Conservation (phyloP, 2,888 invertebrate species). For the Tetheella fluctuosa region DNA sequence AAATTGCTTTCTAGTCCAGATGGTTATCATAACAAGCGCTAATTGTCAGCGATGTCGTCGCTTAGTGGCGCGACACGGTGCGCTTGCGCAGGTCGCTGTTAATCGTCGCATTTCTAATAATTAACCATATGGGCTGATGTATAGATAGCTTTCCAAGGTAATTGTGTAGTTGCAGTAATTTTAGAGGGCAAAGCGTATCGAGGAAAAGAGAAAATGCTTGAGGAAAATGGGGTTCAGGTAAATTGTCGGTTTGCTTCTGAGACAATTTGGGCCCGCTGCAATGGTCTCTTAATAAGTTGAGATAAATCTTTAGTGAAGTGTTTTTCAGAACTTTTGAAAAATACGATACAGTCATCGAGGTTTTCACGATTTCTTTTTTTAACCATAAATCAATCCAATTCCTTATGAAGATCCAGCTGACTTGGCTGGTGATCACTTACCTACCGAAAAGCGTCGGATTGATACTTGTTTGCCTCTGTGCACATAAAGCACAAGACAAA, state of each 20-base stretch:
- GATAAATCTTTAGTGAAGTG: no score
- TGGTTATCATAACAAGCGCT: slow-evolving; percentile 2
- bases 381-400: no score
- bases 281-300: no score
- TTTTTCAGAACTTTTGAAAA: no score
- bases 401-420: no score
- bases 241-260: background rate
- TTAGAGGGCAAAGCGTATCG: slow-evolving; percentile 3
- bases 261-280: background rate
- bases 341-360: no score
- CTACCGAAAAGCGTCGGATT: no score
- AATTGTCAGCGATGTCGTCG: slow-evolving; percentile 5
- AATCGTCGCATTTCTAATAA: slow-evolving; percentile 22
- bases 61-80: background rate
- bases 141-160: slow-evolving; percentile 6
- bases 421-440: no score
- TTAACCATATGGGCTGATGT: slow-evolving; percentile 15
- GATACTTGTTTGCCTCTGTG: no score
- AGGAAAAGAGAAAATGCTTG: background rate
- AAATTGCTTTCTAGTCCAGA: background rate
- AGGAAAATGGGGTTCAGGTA: background rate
- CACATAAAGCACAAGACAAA: no score
- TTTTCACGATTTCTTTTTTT: no score
- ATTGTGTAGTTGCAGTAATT: background rate
- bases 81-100: slow-evolving; percentile 6